Evolutionary conservation across 2,797 vertebrate genomes (phyloP).

Genomic region (Eulemur rubriventer): DNA sequence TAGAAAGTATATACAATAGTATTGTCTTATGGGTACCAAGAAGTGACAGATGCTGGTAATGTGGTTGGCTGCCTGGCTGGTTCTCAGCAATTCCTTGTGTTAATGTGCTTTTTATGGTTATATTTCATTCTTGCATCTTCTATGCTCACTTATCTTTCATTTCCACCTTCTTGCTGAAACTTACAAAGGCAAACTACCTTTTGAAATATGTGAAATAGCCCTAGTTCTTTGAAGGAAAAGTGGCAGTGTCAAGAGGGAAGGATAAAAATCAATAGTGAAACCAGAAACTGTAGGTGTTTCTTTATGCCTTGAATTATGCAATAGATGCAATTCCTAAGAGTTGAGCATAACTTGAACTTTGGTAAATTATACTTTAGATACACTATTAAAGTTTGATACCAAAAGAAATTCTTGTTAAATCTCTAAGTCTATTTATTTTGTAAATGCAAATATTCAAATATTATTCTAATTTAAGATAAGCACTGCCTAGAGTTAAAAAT

Average conservation of each 20-base stretch:
- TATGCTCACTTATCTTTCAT: not conserved
- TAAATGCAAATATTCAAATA: not conserved
- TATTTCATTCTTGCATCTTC: not conserved
- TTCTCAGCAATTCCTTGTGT: not conserved
- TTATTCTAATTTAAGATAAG: not conserved
- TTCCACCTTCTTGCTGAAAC: not conserved
- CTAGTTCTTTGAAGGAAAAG: not conserved
- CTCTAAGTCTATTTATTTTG: not conserved
- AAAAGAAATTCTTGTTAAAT: not conserved
- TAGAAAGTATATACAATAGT: not conserved
- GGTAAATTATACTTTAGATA: not conserved
- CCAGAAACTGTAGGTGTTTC: not conserved
- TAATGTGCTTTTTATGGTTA: not conserved
- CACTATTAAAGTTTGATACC: not conserved
- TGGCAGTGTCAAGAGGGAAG: not conserved
- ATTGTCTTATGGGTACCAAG: not conserved
- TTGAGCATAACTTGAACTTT: not conserved
- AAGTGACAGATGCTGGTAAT: not conserved
- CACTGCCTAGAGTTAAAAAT: not conserved
- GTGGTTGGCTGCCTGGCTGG: not conserved
- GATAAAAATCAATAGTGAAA: not conserved
- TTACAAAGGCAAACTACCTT: not conserved
- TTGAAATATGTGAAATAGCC: slow-evolving; percentile 6
- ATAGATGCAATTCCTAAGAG: not conserved
- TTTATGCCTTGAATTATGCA: not conserved